phyloP scores from a whole-genome alignment of 2,888 invertebrate genomes.

The Cartodere bifasciata region DNA sequence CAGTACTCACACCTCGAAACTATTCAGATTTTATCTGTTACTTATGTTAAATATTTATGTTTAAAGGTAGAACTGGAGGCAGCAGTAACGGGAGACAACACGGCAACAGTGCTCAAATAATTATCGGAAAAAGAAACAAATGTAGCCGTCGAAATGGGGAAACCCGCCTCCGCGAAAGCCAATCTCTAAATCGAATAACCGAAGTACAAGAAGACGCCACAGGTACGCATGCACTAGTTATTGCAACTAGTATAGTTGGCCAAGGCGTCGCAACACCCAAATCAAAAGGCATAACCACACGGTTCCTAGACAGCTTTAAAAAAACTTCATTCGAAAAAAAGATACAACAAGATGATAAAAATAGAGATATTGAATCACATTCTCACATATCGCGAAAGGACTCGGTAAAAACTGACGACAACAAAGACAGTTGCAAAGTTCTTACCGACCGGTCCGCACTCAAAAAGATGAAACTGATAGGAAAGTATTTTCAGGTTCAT shows the following conservation, averaged over 20 bases:
- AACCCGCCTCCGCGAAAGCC: conserved; percentile 62
- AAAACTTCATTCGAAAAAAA: too few relatives aligned
- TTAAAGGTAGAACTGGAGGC: too few relatives aligned
- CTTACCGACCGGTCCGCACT: conserved; percentile 28
- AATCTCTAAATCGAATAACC: conserved; percentile 73
- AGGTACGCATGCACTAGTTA: conserved; percentile 32
- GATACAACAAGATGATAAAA: conserved; percentile 8
- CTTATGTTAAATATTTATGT: too few relatives aligned
- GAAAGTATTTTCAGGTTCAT: conserved; percentile 56
- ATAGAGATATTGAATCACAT: too few relatives aligned
- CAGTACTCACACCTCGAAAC: too few relatives aligned
- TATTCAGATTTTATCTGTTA: too few relatives aligned
- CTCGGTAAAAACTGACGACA: conserved; percentile 20
- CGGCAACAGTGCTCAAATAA: conserved; percentile 26
- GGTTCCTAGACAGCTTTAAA: too few relatives aligned
- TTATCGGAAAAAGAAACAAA: conserved; percentile 40
- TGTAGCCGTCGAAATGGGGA: conserved; percentile 46
- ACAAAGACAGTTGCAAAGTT: conserved; percentile 25
- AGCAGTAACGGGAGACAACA: conserved; percentile 27
- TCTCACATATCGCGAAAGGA: conserved; percentile 20
- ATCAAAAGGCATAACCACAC: conserved; percentile 37
- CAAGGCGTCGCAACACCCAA: conserved; percentile 31
- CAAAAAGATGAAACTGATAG: conserved; percentile 47
- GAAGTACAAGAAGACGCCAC: conserved; percentile 76
- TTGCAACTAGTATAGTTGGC: conserved; percentile 27